Evolutionary conservation across 2,888 invertebrate species (phyloP).

Genomic region (Carterocephalus palaemon): DNA sequence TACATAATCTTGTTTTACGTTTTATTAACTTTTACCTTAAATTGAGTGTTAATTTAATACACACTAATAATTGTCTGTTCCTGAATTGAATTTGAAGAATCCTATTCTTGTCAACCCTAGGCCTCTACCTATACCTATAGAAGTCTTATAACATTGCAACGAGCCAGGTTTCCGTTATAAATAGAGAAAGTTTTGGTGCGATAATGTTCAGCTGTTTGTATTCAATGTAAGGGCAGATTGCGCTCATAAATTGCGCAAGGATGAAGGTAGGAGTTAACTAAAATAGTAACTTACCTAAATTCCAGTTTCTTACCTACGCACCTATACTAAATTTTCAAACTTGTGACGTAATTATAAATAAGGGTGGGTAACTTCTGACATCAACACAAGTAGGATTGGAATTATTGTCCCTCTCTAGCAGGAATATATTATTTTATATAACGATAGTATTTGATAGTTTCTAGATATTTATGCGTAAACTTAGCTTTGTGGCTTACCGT

Average conservation of each 20-base stretch:
- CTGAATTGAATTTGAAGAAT: no score
- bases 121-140: slow-evolving; percentile 27
- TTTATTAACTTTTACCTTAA: no score
- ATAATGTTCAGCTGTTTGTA: slow-evolving; percentile 34
- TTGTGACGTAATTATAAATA: slow-evolving; percentile 12
- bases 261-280: slow-evolving; percentile 12
- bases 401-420: no score
- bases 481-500: no score
- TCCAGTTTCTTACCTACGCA: slow-evolving; percentile 15
- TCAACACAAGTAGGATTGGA: no score
- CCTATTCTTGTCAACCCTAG: slow-evolving; percentile 5
- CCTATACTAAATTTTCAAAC: slow-evolving; percentile 1
- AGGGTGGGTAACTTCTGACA: slow-evolving; percentile 5
- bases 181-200: slow-evolving; percentile 35
- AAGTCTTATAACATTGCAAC: slow-evolving; percentile 39
- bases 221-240: slow-evolving; percentile 33
- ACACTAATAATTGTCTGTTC: no score
- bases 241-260: slow-evolving; percentile 33
- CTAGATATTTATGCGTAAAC: no score
- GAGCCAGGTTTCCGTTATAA: slow-evolving; percentile 32
- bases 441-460: no score
- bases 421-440: no score
- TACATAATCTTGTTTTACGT: no score
- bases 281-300: no score
- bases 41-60: no score